Percentiles rank a stretch among this genome's conserved stretches.
Evolutionary conservation across 2,797 vertebrate genomes (phyloP).

Genomic region (Microctenopoma stevenorrisi): DNA sequence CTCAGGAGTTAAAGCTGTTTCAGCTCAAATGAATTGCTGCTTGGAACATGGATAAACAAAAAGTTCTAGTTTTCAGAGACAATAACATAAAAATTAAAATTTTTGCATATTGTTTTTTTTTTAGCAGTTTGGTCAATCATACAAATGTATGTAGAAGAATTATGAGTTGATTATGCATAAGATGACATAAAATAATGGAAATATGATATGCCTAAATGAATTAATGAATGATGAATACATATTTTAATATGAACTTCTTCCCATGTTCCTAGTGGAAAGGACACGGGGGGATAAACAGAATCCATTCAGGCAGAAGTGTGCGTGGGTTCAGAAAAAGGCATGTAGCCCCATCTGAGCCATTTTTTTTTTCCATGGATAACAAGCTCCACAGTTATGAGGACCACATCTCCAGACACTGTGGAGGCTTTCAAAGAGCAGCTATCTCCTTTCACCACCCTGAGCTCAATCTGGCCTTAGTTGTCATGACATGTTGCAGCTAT

Average conservation of each 20-base stretch:
- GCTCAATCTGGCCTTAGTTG: slow-evolving; percentile 74
- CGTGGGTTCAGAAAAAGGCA: slow-evolving; percentile 57
- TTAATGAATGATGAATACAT: slow-evolving; percentile 1
- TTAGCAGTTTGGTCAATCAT: background rate
- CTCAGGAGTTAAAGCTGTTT: slow-evolving; percentile 21
- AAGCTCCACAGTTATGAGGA: slow-evolving; percentile 66
- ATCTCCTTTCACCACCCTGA: slow-evolving; percentile 58
- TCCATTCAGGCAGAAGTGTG: slow-evolving; percentile 57
- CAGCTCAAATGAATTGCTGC: slow-evolving; percentile 29
- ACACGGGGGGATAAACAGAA: slow-evolving; percentile 33
- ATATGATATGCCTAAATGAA: background rate
- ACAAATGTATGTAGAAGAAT: background rate
- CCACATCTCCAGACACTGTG: slow-evolving; percentile 70
- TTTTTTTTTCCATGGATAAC: slow-evolving; percentile 61
- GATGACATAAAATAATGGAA: background rate
- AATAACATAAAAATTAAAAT: background rate
- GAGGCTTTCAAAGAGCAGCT: slow-evolving; percentile 74
- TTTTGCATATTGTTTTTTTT: background rate
- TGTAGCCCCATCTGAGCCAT: slow-evolving; percentile 48
- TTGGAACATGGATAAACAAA: slow-evolving; percentile 16
- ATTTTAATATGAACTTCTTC: slow-evolving; percentile 11
- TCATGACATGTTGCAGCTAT: slow-evolving; percentile 66
- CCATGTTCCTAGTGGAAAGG: slow-evolving; percentile 33
- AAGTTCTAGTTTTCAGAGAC: background rate
- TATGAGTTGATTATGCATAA: too few species aligned